Base-by-base conservation (phyloP, 2,888 invertebrate species). In the Microdon myrmicae region DNA sequence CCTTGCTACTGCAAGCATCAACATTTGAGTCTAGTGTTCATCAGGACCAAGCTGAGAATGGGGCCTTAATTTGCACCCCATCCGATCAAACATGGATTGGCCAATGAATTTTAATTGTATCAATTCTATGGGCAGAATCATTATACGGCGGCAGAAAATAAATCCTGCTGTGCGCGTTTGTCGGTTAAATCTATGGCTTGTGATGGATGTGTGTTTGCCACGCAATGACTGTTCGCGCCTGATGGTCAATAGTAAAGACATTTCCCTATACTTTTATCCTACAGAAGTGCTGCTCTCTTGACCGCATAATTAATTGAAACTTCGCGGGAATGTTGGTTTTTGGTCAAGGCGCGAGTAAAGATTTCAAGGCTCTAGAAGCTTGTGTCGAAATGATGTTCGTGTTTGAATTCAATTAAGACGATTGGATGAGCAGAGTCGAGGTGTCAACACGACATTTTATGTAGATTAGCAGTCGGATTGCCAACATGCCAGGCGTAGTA, bases 31-130 rank as follows among this genome's bases (percentile, higher is more conserved):
- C 19, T 12, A 34, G 25, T 25, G 23, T 17, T 20, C 45, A 39
- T 26, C 35, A 16, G 8, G 19, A 37, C 9, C 22, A 20, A n/a
- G 7, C 16, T 10, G 9, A 38, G 31, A 23, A 25, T 14, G 39
- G 12, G 10, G 49, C 41, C 44, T 64, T 64, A 64, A 64, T 64
- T 64, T 64, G 58, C 64, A 64, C 64, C 51, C 51, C 64, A 53
- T 64, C 58, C 51, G 43, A 51, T 64, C 20, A 58, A 51, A 58
- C 64, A 64, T 58, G 64, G 53, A 58, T 64, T 64, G 64, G 64
- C 58, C 64, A 64, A 45, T 64, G 64, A 64, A 64, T 64, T 64
- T 64, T 64, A 64, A 64, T 64, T 64, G 64, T 64, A 64, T 58
- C 64, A 64, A 58, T 64, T 64, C 64, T 64, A 64, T 58, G 43